A percentile compares a stretch with the other conserved stretches of the same genome.
These are phyloP conservation scores for Seriola dumerili DNA, from an alignment of 2,113 vertebrate species.

Conservation along the genomic window DNA sequence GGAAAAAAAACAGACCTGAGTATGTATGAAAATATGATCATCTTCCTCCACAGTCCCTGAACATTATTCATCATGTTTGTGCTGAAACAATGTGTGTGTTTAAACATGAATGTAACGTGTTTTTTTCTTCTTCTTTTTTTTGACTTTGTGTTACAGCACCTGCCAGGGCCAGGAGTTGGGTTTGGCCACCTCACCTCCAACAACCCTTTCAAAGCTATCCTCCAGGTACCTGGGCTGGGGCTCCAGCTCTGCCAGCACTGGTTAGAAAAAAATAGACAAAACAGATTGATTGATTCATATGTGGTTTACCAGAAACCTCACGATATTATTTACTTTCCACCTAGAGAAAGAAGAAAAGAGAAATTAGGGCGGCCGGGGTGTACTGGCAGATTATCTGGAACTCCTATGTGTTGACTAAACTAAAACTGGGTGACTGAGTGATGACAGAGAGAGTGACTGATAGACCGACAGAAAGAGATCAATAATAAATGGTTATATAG, in stretches of 20 bases:
- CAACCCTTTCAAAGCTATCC: slow-evolving; percentile 76
- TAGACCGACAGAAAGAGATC: slow-evolving; percentile 24
- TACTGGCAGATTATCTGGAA: neutral
- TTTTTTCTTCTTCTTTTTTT: no score
- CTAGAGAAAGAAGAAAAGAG: neutral
- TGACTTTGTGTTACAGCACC: slow-evolving; percentile 72
- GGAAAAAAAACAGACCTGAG: neutral
- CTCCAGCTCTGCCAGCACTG: slow-evolving; percentile 78
- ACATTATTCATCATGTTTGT: neutral
- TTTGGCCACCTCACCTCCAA: slow-evolving; percentile 84
- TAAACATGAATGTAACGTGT: neutral
- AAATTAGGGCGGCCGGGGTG: neutral
- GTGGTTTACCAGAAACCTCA: slow-evolving; percentile 6
- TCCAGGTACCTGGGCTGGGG: slow-evolving; percentile 76
- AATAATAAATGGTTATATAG: slow-evolving; percentile 12
- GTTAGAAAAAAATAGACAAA: slow-evolving; percentile 1
- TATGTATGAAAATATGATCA: neutral
- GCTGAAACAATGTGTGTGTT: neutral
- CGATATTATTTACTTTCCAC: neutral
- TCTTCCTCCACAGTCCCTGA: neutral
- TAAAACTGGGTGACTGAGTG: slow-evolving; percentile 2
- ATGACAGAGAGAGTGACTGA: slow-evolving; percentile 16
- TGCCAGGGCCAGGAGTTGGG: slow-evolving; percentile 88
- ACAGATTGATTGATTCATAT: neutral
- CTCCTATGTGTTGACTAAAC: neutral